Evolutionary conservation across 2,888 invertebrate species (phyloP), one percentile per base, ranked within the genome.

Genomic region (Caenorhabditis sp.): DNA sequence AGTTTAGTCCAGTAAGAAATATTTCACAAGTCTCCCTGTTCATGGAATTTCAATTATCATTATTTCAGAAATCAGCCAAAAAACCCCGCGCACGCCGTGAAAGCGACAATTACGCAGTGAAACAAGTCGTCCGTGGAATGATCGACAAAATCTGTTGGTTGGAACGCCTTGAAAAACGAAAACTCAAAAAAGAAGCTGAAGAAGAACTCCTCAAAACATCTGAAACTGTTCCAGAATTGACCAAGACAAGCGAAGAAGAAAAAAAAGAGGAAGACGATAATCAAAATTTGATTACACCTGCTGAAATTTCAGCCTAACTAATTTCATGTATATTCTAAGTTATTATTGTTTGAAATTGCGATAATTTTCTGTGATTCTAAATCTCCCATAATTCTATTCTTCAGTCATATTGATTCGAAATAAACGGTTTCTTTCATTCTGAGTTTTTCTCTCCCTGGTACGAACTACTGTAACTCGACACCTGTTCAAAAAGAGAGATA

Each of bases 261-360:
- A 26, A 61, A 17, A 50, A 61, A 26, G 5, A 31, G n/a, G 69
- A 68, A 57, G 78, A 78, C 53, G 71, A 59, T 49, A 78, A 78
- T 49, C 76, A 78, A 60, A 78, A 78, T 61, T 73, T 78, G 58
- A 78, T 78, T 59, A 70, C 36, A 36, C n/a, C n/a, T n/a, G 43
- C 43, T 43, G 43, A 43, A 43, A 43, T 17, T 17, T 43, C 43
- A 43, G 43, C 43, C 43, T 43, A 43, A 43, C 5, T 14, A 17
- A n/a, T n/a, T n/a, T n/a, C 43, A 43, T 43, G 43, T 43, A 52
- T 5, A 21, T 52, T 21, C 52, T 21, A 21, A 52, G 3, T 52
- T 52, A 52, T 52, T 52, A 8, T 50, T 50, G 7, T 14, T 50
- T n/a, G 4, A 50, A 50, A 50, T 36, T 14, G 17, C 43, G 43